Evolutionary conservation across 2,113 vertebrate genomes (phyloP).

Genomic region (Camarhynchus parvulus): DNA sequence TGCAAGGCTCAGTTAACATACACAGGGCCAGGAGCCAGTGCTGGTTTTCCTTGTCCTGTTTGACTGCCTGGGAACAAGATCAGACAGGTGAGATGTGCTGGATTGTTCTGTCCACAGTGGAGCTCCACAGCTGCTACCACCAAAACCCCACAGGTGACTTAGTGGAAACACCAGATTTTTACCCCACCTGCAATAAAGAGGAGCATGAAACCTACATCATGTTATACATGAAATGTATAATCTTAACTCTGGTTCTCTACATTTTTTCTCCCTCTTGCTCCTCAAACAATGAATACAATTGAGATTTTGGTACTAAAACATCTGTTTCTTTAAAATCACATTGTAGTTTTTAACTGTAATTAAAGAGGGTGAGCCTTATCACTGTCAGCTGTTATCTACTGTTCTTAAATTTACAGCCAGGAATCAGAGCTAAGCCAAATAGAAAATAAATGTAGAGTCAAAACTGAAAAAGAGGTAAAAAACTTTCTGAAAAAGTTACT

Average conservation of each 20-base stretch:
- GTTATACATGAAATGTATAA: neutral
- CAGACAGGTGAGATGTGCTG: accelerated
- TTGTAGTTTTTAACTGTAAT: neutral
- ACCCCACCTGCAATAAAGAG: neutral
- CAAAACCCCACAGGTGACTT: neutral
- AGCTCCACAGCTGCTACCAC: neutral
- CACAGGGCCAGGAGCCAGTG: neutral
- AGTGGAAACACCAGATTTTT: neutral
- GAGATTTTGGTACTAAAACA: neutral
- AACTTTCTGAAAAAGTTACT: neutral
- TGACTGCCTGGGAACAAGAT: neutral
- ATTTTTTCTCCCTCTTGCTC: neutral
- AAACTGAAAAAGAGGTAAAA: neutral
- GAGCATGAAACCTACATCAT: neutral
- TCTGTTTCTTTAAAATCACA: neutral
- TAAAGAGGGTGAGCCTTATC: neutral
- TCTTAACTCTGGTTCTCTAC: neutral
- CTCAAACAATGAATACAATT: neutral
- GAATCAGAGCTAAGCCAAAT: neutral
- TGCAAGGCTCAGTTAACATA: neutral
- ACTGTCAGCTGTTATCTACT: neutral
- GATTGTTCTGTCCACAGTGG: neutral
- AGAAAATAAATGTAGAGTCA: neutral
- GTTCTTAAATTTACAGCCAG: neutral
- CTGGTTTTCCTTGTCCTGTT: neutral